Evolutionary conservation across 2,797 vertebrate species (phyloP), one percentile per base, ranked within the genome.

Genomic region (Synaphobranchus kaupii): DNA sequence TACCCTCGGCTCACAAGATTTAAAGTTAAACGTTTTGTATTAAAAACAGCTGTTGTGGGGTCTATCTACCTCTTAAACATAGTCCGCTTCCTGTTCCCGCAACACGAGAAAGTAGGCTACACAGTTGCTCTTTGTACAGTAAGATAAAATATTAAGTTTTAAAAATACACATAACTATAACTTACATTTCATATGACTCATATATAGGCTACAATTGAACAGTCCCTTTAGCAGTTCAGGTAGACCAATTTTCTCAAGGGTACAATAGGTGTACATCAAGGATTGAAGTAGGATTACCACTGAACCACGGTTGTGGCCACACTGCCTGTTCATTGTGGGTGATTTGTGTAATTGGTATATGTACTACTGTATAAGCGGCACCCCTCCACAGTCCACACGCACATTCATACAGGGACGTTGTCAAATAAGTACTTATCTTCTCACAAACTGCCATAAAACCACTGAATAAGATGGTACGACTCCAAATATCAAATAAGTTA

Each of bases 1-100:
- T 88, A 66, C 82, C 83, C 89, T 86, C 84, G 10, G 63, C 88
- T 86, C 71, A 89, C 81, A 44, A 71, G 83, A 88, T 4, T 9
- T 44, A 39, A 76, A 88, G 6, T n/a, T 47, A 39, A 78, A 78
- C 34, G 39, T 78, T 71, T 56, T 71, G 66, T 90, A 95, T 94
- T 87, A 90, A 84, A 93, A 86, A 82, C 94, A 94, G 91, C 92
- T 95, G 94, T 93, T 89, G 68, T 89, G 13, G 54, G 76, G 39
- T 80, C 86, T 89, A 39, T 56, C 28, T 87, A 54, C 86, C 66
- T 50, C 44, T 25, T 5, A 48, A n/a, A n/a, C 84, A 86, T 87
- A 2, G 63, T 17, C 7, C 34, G 71, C 13, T 31, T 66, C 8
- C 25, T 28, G 25, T 66, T 66, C 73, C 31, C 17, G 73, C 12